Percentiles rank a stretch among this genome's conserved stretches.
Evolutionary conservation across 2,797 vertebrate genomes (phyloP).

Genomic region (Acrossocheilus wenchowensis): DNA sequence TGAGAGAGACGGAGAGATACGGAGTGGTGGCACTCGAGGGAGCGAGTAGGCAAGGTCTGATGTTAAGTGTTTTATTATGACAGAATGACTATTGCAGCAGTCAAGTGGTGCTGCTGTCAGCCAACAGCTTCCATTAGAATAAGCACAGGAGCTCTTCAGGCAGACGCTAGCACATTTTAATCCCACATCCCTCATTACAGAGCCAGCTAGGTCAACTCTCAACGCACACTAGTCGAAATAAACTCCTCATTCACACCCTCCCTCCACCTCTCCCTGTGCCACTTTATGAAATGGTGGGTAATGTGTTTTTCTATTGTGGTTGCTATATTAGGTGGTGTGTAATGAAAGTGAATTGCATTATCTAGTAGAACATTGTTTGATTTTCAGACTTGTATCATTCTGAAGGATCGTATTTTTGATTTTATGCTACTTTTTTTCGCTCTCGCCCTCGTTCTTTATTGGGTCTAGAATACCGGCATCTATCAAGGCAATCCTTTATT

Average conservation of each 20-base stretch:
- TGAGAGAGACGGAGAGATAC: conserved; percentile 32
- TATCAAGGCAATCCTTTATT: conserved; percentile 39
- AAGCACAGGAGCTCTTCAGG: conserved; percentile 80
- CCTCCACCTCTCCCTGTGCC: conserved; percentile 1
- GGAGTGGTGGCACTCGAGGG: conserved; percentile 55
- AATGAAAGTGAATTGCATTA: conserved; percentile 27
- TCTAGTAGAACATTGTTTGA: conserved; percentile 36
- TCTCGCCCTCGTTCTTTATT: conserved; percentile 4
- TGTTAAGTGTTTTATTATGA: conserved; percentile 68
- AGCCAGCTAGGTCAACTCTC: conserved; percentile 80
- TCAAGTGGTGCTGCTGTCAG: conserved; percentile 75
- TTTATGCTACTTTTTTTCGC: background rate
- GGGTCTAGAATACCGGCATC: conserved; percentile 25
- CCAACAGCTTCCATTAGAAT: conserved; percentile 82
- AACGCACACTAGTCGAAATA: conserved; percentile 75
- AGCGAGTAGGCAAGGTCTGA: conserved; percentile 53
- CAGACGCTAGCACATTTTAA: conserved; percentile 80
- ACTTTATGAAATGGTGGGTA: conserved; percentile 31
- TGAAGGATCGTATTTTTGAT: conserved; percentile 36
- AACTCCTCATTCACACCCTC: conserved; percentile 60
- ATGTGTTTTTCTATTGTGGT: conserved; percentile 40
- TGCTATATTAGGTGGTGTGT: conserved; percentile 28
- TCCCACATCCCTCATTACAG: conserved; percentile 77
- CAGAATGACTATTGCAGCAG: conserved; percentile 66
- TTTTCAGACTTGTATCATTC: conserved; percentile 34